These are phyloP conservation scores for Thermophis baileyi DNA, from an alignment of 2,113 vertebrate species.

Conservation along the genomic window DNA sequence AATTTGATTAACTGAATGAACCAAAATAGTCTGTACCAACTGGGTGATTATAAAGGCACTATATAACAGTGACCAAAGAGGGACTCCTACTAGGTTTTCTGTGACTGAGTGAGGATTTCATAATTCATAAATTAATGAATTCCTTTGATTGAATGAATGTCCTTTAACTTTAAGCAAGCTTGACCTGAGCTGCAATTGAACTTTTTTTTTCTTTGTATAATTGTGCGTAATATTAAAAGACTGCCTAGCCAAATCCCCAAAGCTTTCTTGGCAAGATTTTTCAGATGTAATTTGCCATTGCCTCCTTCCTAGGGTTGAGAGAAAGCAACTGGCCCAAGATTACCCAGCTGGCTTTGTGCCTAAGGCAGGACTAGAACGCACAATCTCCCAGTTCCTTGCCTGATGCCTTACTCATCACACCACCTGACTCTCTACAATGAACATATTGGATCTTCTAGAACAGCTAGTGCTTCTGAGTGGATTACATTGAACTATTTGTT, in stretches of 20 bases:
- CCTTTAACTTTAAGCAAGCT: constrained; percentile 18
- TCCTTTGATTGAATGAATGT: constrained; percentile 25
- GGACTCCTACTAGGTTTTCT: background rate
- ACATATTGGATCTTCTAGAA: background rate
- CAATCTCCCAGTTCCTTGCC: background rate
- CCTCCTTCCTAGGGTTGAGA: background rate
- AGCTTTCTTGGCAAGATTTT: background rate
- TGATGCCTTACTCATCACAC: background rate
- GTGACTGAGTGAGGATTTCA: background rate
- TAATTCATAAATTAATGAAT: background rate
- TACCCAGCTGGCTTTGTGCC: background rate
- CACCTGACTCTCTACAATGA: background rate
- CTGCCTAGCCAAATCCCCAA: background rate
- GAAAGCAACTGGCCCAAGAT: background rate
- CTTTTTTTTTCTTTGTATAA: background rate
- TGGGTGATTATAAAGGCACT: background rate
- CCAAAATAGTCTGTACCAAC: background rate
- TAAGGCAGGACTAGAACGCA: background rate
- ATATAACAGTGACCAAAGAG: background rate
- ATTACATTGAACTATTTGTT: background rate
- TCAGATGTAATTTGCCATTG: background rate
- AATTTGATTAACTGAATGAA: background rate
- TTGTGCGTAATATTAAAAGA: background rate
- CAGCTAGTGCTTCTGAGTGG: background rate
- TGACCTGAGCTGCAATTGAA: background rate